phyloP scores from a whole-genome alignment of 2,797 vertebrate genomes.

The Leptodactylus fallax region DNA sequence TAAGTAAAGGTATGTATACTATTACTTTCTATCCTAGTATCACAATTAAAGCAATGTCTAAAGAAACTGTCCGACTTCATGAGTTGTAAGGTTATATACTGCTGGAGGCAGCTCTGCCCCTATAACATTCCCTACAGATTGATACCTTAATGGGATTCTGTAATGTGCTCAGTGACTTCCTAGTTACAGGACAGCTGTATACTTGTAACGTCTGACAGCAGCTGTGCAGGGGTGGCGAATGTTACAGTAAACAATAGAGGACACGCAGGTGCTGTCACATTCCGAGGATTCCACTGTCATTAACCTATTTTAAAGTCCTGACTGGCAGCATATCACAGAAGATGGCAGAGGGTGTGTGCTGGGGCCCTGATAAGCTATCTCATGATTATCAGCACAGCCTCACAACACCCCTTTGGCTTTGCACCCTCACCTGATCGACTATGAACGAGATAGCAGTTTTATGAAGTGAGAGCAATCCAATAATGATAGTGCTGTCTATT shows the following conservation, averaged over 20 bases:
- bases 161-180: slow-evolving; percentile 30
- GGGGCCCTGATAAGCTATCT: slow-evolving; percentile 52
- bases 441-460: slow-evolving; percentile 3
- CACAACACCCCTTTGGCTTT: slow-evolving; percentile 27
- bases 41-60: neutral
- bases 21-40: neutral
- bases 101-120: neutral
- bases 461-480: slow-evolving; percentile 7
- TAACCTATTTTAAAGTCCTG: slow-evolving; percentile 54
- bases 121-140: slow-evolving; percentile 1
- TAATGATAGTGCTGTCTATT: neutral
- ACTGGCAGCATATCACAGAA: slow-evolving; percentile 53
- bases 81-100: neutral
- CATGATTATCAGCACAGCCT: slow-evolving; percentile 24
- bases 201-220: slow-evolving; percentile 24
- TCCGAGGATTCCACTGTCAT: slow-evolving; percentile 53
- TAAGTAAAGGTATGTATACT: neutral
- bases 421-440: slow-evolving; percentile 49
- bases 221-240: slow-evolving; percentile 16
- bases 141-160: neutral
- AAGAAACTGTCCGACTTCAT: neutral
- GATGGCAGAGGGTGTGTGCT: slow-evolving; percentile 45
- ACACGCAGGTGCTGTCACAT: slow-evolving; percentile 60
- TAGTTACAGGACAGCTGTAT: slow-evolving; percentile 38
- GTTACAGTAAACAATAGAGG: slow-evolving; percentile 43